Conservation (phyloP, 2,113 vertebrate genomes). For the Cettia cetti region DNA sequence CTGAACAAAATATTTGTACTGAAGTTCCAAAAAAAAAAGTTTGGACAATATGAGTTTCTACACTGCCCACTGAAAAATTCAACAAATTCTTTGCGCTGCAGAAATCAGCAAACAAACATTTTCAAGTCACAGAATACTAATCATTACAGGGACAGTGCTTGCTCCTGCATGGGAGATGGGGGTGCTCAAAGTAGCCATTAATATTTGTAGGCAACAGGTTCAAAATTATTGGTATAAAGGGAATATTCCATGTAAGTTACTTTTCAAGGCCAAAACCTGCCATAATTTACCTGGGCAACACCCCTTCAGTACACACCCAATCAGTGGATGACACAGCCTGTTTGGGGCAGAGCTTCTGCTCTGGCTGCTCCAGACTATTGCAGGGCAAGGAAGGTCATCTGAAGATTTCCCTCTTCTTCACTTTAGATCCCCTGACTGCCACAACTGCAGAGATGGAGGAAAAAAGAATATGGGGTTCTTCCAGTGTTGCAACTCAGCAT, state of each 20-base stretch:
- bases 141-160: rapidly evolving
- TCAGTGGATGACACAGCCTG: not conserved
- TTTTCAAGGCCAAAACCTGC: not conserved
- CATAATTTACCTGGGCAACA: not conserved
- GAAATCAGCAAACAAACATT: not conserved
- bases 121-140: not conserved
- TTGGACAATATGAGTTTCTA: not conserved
- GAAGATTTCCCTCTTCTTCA: not conserved
- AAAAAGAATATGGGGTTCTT: rapidly evolving
- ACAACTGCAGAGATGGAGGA: not conserved
- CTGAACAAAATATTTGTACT: not conserved
- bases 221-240: not conserved
- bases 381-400: not conserved
- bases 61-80: not conserved
- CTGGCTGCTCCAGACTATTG: not conserved
- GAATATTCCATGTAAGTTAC: not conserved
- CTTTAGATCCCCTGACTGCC: not conserved
- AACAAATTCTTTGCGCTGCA: not conserved
- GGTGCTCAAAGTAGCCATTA: not conserved
- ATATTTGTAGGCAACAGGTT: not conserved
- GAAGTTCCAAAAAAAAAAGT: not conserved
- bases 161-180: not conserved
- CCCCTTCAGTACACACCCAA: rapidly evolving
- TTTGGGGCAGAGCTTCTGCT: not conserved
- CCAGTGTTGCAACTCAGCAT: rapidly evolving